Percentiles rank a stretch among this genome's conserved stretches.
phyloP scores from a whole-genome alignment of 2,888 invertebrate genomes.

The Nineta flava region DNA sequence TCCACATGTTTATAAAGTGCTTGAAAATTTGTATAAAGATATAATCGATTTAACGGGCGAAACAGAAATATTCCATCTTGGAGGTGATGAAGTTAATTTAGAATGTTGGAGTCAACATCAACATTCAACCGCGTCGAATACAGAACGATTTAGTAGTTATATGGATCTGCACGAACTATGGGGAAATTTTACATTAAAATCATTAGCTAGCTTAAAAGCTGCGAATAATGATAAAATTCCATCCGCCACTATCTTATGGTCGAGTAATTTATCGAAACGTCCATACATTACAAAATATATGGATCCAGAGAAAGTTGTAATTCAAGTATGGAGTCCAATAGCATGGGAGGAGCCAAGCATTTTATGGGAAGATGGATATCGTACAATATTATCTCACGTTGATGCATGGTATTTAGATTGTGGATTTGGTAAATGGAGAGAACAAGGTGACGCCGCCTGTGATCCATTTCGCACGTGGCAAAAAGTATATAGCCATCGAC shows the following conservation, averaged over 20 bases:
- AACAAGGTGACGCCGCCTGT: conserved; percentile 70
- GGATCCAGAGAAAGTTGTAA: conserved; percentile 36
- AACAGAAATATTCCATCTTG: conserved; percentile 66
- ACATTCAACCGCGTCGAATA: conserved; percentile 22
- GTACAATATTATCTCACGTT: conserved; percentile 66
- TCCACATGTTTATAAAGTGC: conserved; percentile 54
- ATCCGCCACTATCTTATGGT: conserved; percentile 51
- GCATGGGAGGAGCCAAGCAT: conserved; percentile 68
- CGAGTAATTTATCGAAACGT: conserved; percentile 56
- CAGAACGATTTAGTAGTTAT: conserved; percentile 48
- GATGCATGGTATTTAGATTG: conserved; percentile 83
- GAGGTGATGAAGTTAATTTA: conserved; percentile 70
- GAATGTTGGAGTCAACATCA: conserved; percentile 55
- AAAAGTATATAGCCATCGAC: conserved; percentile 68
- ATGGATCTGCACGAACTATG: conserved; percentile 62
- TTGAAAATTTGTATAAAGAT: conserved; percentile 60
- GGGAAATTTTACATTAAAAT: conserved; percentile 59
- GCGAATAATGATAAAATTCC: conserved; percentile 40
- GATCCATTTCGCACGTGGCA: conserved; percentile 82
- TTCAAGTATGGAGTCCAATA: conserved; percentile 70
- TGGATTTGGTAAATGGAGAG: conserved; percentile 74
- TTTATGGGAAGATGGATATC: conserved; percentile 59
- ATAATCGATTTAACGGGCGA: conserved; percentile 56
- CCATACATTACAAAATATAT: conserved; percentile 41
- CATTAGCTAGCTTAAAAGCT: conserved; percentile 40